Evolutionary conservation across 2,888 invertebrate genomes (phyloP).

Genomic region (Synergus gifuensis): DNA sequence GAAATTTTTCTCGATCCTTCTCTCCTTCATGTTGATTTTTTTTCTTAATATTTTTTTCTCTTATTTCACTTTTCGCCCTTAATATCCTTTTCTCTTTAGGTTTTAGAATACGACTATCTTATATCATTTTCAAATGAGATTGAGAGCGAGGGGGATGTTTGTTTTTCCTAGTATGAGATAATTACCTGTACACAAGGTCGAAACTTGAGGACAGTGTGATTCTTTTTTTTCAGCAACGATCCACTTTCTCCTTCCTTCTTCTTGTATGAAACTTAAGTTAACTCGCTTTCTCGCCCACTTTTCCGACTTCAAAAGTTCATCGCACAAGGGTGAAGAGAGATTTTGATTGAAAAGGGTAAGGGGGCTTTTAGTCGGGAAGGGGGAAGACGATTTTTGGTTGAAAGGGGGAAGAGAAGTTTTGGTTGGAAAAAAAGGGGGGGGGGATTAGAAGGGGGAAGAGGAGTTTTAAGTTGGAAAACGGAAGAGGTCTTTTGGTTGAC

Average conservation of each 20-base stretch:
- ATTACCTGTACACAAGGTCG: constrained; percentile 63
- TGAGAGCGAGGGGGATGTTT: not conserved
- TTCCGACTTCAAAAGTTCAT: constrained; percentile 57
- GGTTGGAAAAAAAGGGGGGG: too few relatives aligned
- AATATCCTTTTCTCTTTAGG: not conserved
- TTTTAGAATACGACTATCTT: not conserved
- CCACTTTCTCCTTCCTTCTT: constrained; percentile 52
- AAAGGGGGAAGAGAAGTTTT: too few relatives aligned
- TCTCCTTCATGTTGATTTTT: not conserved
- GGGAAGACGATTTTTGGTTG: too few relatives aligned
- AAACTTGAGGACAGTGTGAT: constrained; percentile 15
- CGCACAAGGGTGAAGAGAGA: constrained; percentile 1
- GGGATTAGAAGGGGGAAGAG: too few relatives aligned
- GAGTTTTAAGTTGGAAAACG: too few relatives aligned
- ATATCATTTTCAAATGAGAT: not conserved
- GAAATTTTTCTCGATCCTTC: not conserved
- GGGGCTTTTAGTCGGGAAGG: too few relatives aligned
- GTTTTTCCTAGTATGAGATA: constrained; percentile 47
- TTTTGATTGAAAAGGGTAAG: too few relatives aligned
- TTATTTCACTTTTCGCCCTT: not conserved
- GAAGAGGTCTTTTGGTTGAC: too few relatives aligned
- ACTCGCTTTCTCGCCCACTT: constrained; percentile 54
- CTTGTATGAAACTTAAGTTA: constrained; percentile 23
- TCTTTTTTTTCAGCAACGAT: constrained; percentile 25
- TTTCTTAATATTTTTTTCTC: not conserved